Evolutionary conservation across 1,140 invertebrate species (phyloP).

Genomic region (Cyphomyrmex costatus): DNA sequence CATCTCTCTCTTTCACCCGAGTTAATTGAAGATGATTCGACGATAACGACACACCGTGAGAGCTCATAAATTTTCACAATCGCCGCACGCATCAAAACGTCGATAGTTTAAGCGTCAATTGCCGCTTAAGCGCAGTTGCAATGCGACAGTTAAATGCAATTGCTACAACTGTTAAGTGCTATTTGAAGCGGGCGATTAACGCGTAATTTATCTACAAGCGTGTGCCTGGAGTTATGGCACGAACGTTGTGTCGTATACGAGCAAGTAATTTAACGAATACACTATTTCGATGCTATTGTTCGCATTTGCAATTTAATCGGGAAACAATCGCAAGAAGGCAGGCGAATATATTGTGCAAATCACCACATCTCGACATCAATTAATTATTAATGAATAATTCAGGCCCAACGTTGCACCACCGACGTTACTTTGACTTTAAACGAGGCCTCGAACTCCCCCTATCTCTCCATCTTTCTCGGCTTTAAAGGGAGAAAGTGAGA

Average conservation of each 20-base stretch:
- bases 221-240: not conserved
- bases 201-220: constrained; percentile 41
- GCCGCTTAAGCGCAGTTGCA: constrained; percentile 31
- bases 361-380: constrained; percentile 10
- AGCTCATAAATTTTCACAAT: constrained; percentile 52
- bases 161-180: constrained; percentile 36
- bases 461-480: too few species aligned
- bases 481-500: too few species aligned
- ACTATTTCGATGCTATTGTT: not conserved
- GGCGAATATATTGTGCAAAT: constrained; percentile 8
- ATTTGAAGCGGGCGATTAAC: constrained; percentile 47
- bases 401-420: too few species aligned
- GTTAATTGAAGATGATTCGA: constrained; percentile 30
- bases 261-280: constrained; percentile 3
- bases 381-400: constrained; percentile 25
- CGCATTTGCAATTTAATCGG: constrained; percentile 13
- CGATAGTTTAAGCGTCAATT: constrained; percentile 55
- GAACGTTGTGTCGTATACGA: not conserved
- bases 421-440: too few species aligned
- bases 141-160: constrained; percentile 38
- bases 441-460: too few species aligned
- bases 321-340: constrained; percentile 22
- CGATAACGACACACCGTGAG: constrained; percentile 39
- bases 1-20: not conserved
- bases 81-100: constrained; percentile 37